Conservation (phyloP, 2,113 vertebrate species). For the Panthera leo region DNA sequence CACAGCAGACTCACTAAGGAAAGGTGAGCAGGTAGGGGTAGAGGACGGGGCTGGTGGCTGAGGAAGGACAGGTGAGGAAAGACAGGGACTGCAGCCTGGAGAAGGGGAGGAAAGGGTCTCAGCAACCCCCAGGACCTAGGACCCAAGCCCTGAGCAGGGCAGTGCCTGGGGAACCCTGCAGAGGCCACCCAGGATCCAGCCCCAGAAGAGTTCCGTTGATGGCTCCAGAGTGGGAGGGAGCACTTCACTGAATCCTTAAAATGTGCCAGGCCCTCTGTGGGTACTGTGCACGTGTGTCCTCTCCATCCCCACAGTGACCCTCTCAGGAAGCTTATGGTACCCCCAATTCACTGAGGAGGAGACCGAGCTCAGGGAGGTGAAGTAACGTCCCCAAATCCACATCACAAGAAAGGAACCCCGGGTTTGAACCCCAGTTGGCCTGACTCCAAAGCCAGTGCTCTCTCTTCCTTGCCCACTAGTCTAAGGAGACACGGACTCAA, state of each 20-base stretch:
- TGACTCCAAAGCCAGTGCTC: slow-evolving; percentile 13
- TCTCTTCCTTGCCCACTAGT: background rate
- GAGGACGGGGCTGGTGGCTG: background rate
- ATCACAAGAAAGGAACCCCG: background rate
- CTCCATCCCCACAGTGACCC: background rate
- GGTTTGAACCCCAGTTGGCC: background rate
- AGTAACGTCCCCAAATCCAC: background rate
- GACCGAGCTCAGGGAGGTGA: background rate
- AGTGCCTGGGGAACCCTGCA: background rate
- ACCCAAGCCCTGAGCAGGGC: background rate
- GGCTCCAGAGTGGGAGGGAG: background rate
- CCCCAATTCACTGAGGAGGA: background rate
- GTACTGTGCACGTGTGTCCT: rapidly evolving
- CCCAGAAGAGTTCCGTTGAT: background rate
- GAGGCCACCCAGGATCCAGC: background rate
- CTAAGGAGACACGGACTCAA: background rate
- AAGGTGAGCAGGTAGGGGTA: background rate
- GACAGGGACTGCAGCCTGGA: background rate
- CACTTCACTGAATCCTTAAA: background rate
- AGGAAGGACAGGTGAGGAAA: background rate
- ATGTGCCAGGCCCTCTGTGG: background rate
- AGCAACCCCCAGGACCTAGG: background rate
- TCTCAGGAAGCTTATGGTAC: background rate
- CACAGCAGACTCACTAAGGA: background rate
- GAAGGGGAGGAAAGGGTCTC: background rate